These are phyloP conservation scores for Conger conger DNA, from an alignment of 2,113 vertebrate genomes.

Conservation along the genomic window DNA sequence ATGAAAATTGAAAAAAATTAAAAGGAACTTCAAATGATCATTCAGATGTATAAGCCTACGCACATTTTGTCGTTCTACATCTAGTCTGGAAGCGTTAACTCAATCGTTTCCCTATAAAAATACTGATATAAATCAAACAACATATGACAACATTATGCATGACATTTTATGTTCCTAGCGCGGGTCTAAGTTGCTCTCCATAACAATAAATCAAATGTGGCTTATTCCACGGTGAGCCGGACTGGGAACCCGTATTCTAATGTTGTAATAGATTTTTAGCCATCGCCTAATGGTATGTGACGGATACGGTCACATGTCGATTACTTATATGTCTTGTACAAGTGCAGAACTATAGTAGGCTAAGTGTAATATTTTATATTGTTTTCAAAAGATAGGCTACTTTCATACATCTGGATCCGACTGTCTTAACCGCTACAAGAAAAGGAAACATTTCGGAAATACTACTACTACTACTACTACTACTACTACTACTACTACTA, in stretches of 20 bases:
- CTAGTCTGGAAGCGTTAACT: constrained; percentile 69
- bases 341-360: not conserved
- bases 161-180: constrained; percentile 66
- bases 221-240: constrained; percentile 68
- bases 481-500: not conserved
- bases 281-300: constrained; percentile 47
- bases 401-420: not conserved
- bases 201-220: constrained; percentile 69
- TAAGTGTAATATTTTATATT: not conserved
- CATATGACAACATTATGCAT: constrained; percentile 65
- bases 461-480: not conserved
- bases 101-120: constrained; percentile 70
- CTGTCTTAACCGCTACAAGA: not conserved
- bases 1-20: not conserved
- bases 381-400: not conserved
- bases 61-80: constrained; percentile 32
- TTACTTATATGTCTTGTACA: not conserved
- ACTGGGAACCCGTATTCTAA: constrained; percentile 42
- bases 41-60: not conserved
- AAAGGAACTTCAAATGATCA: not conserved
- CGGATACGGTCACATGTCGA: not conserved
- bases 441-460: not conserved
- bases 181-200: constrained; percentile 62
- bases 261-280: constrained; percentile 34
- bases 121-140: constrained; percentile 67